Base-by-base conservation (phyloP, 2,888 invertebrate genomes). In the Antitype chi region DNA sequence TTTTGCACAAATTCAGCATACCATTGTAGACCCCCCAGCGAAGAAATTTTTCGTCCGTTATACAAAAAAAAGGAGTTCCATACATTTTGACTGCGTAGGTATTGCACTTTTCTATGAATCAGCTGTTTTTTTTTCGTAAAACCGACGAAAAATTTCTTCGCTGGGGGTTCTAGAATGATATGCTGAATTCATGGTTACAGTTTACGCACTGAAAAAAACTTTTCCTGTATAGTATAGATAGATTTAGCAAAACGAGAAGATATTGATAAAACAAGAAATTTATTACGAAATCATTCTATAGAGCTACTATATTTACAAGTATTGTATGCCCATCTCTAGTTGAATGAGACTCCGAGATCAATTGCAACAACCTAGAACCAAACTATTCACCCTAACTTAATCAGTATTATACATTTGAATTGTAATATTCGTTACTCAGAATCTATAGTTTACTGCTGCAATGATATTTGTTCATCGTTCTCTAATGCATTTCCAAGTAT, bases 401-500 rank as follows among this genome's bases (percentile, higher is more conserved):
- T 66, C 55, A 53, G 55, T 57, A 62, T 66, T 15, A 43, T 32
- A 53, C 15, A 55, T 59, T 38, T 13, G 20, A 62, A 49, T 70
- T 70, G 59, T 70, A 74, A 63, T 57, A 69, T 78, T 57, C 49
- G 15, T 47, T 74, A 74, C 81, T 53, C 28, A 69, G 85, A 82
- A 82, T 70, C 49, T 69, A 47, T 55, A 80, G 80, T 74, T 82
- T 59, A 82, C 57, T 59, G 73, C 49, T 28, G 23, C 69, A 57
- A 71, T 74, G 72, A 70, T 83, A 81, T 83, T 81, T 74, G 82
- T 55, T 71, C 62, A 55, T 62, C 57, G 52, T 60, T 53, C 82
- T 55, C 63, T 74, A 85, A 84, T 77, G 62, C 85, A 60, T 64
- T 84, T 85, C 83, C 66, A 69, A 74, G 83, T 74, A 84, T 55